Evolutionary conservation across 2,888 invertebrate genomes (phyloP), one percentile per base, ranked within the genome.

Genomic region (Ormyrus labotus): DNA sequence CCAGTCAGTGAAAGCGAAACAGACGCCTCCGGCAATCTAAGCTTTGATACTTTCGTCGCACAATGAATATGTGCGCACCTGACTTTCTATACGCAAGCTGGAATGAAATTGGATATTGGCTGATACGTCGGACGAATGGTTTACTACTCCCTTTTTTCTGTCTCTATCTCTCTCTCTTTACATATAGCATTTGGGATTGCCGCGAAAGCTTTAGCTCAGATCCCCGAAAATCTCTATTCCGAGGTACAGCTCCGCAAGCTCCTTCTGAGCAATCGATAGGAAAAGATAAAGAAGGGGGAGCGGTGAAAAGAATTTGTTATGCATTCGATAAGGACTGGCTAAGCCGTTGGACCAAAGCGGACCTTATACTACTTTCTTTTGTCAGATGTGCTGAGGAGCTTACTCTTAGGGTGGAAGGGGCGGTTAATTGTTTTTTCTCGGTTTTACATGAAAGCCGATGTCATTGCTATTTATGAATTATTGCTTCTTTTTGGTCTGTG

Each of bases 281-380:
- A 63, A 51, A 57, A 51, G 45, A 64, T 11, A 68, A 2, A 63
- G 61, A 7, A 72, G 34, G 5, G 53, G 58, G 48, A 45, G 11
- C 48, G 34, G n/a, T 60, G 57, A 57, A 78, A 78, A 68, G 72
- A 73, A 73, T 73, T 72, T 72, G 61, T 78, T 67, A 60, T 70
- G 71, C 64, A 65, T 65, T 71, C 53, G 58, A 71, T 60, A 74
- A 74, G 57, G 48, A n/a, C 55, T 51, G n/a, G 47, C 57, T 58
- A 53, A 75, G 75, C 65, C 69, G 65, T 10, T 50, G 9, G 48
- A 70, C 76, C 48, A 63, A 77, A 70, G 47, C 76, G 76, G 53
- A 63, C 34, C 19, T 61, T 63, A 53, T 69, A 61, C 61, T 74
- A 74, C 73, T 74, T 74, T 74, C 57, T 34, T 34, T 34, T 34